phyloP scores from a whole-genome alignment of 2,797 vertebrate genomes.

The Onychomys torridus region DNA sequence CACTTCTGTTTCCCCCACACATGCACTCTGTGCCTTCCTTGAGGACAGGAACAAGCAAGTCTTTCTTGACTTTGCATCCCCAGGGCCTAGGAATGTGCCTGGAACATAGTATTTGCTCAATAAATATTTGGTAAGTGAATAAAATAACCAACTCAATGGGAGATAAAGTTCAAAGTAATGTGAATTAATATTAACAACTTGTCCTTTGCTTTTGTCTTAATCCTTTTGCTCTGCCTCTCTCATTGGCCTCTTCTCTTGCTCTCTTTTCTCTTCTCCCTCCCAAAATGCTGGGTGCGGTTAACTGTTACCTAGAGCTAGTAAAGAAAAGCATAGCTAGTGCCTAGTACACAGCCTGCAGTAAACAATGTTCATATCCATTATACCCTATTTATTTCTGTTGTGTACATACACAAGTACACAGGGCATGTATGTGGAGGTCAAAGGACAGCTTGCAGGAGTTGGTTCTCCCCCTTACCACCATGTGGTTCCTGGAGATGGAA shows the following conservation, averaged over 20 bases:
- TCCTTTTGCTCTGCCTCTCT: neutral
- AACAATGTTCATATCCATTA: neutral
- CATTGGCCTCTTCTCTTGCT: neutral
- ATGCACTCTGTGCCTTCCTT: neutral
- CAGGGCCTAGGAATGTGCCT: conserved; percentile 51
- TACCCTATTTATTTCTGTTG: neutral
- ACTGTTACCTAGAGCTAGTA: neutral
- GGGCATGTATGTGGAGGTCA: neutral
- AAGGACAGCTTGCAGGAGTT: neutral
- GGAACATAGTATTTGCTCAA: conserved; percentile 68
- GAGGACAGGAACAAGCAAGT: conserved; percentile 33
- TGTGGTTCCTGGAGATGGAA: neutral
- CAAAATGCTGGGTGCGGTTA: neutral
- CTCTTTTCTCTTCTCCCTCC: neutral
- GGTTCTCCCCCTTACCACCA: neutral
- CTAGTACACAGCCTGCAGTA: neutral
- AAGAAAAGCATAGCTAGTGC: neutral
- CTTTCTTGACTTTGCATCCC: conserved; percentile 69
- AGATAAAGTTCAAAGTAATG: conserved; percentile 62
- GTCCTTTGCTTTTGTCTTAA: conserved; percentile 46
- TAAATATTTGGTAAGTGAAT: conserved; percentile 68
- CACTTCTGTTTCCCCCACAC: neutral
- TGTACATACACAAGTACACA: neutral
- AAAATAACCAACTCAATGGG: conserved; percentile 55
- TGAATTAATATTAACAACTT: conserved; percentile 71